Evolutionary conservation across 2,888 invertebrate species (phyloP).

Genomic region (Gonocerus acuteangulatus): DNA sequence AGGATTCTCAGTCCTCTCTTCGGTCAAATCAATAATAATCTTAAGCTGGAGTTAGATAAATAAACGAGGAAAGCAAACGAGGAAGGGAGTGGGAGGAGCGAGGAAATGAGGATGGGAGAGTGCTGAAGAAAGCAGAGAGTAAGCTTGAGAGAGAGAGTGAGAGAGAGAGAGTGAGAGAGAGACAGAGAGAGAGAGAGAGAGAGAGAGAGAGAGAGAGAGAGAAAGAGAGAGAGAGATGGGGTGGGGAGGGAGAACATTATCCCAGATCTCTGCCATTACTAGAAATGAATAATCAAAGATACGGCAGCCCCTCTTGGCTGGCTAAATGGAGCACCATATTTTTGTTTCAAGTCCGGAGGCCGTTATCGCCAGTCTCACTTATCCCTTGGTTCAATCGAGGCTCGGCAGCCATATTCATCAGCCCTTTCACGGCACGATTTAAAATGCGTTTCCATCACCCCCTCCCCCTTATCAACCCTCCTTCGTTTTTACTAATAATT

Average conservation of each 20-base stretch:
- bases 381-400: conserved; percentile 14
- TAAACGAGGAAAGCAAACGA: conserved; percentile 2
- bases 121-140: background rate
- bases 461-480: background rate
- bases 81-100: background rate
- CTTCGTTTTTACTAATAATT: conserved; percentile 5
- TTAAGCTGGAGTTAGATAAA: conserved; percentile 4
- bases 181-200: background rate
- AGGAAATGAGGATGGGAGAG: background rate
- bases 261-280: conserved; percentile 35
- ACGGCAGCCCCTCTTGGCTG: background rate
- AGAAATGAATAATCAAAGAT: conserved; percentile 37
- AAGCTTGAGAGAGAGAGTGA: conserved; percentile 9
- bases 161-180: conserved; percentile 1
- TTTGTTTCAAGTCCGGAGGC: conserved; percentile 12
- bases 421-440: conserved; percentile 18
- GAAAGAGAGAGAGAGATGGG: background rate
- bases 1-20: background rate
- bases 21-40: conserved; percentile 11
- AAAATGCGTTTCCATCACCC: conserved; percentile 9
- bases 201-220: conserved; percentile 3
- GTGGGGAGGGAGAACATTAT: conserved; percentile 1
- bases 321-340: conserved; percentile 20
- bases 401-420: conserved; percentile 21
- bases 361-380: conserved; percentile 16